Percentiles rank a stretch among this genome's conserved stretches.
Conservation (phyloP, 2,797 vertebrate genomes). For the Cynodonichthys magdalenae region DNA sequence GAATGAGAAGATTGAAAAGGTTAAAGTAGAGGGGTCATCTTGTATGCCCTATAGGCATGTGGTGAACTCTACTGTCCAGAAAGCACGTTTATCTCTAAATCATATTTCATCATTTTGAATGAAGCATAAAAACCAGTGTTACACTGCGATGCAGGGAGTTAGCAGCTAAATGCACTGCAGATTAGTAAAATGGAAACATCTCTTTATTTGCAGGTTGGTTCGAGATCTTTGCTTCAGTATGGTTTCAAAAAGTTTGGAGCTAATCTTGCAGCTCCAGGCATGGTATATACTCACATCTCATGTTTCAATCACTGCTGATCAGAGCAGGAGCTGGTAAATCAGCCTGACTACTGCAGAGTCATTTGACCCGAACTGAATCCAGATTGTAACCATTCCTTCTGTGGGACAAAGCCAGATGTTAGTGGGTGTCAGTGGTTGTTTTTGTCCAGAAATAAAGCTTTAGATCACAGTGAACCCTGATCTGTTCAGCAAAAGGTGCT, state of each 20-base stretch:
- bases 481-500: neutral
- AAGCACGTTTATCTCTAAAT: neutral
- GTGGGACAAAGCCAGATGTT: neutral
- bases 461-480: neutral
- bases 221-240: neutral
- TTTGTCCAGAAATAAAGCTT: neutral
- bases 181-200: neutral
- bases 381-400: neutral
- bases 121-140: neutral
- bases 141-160: neutral
- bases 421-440: neutral
- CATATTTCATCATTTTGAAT: neutral
- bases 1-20: too few relatives aligned
- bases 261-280: neutral
- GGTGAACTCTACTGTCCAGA: conserved; percentile 3
- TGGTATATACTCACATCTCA: neutral
- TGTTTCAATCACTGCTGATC: neutral
- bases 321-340: conserved; percentile 1
- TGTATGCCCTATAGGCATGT: neutral
- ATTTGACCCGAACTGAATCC: neutral
- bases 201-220: neutral
- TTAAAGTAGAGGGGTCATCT: too few relatives aligned
- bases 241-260: neutral
- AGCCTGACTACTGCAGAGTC: neutral
- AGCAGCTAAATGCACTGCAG: neutral